These are phyloP conservation scores for Neodiprion pinetum DNA, from an alignment of 1,140 invertebrate genomes.

Conservation along the genomic window DNA sequence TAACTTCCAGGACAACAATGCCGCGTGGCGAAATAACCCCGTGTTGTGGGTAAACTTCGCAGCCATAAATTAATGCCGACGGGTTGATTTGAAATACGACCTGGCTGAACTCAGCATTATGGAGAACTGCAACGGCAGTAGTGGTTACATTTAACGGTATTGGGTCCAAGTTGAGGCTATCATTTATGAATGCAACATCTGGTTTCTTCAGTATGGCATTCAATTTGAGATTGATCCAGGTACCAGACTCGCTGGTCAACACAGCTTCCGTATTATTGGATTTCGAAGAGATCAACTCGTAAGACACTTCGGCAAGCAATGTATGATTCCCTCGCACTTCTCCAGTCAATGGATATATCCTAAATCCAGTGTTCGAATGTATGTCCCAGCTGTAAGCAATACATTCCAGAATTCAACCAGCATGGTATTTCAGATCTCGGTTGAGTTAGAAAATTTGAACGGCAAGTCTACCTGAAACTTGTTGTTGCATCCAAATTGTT, in stretches of 20 bases:
- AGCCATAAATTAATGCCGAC: slow-evolving; percentile 25
- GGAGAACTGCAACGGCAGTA: slow-evolving; percentile 24
- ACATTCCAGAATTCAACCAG: not conserved
- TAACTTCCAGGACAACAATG: slow-evolving; percentile 24
- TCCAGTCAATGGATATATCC: slow-evolving; percentile 34
- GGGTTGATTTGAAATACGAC: slow-evolving; percentile 32
- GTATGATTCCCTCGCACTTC: slow-evolving; percentile 29
- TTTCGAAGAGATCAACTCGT: slow-evolving; percentile 21
- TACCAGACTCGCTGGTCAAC: slow-evolving; percentile 28
- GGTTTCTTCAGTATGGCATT: slow-evolving; percentile 5
- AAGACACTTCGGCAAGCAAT: slow-evolving; percentile 25
- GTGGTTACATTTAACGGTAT: slow-evolving; percentile 37
- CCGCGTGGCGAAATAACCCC: slow-evolving; percentile 39
- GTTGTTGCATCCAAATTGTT: slow-evolving; percentile 31
- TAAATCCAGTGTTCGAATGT: slow-evolving; percentile 26
- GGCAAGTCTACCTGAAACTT: slow-evolving; percentile 25
- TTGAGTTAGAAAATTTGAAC: slow-evolving; percentile 22
- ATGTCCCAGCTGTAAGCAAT: slow-evolving; percentile 35
- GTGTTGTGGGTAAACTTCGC: slow-evolving; percentile 27
- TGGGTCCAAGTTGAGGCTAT: slow-evolving; percentile 27
- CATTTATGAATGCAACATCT: slow-evolving; percentile 23
- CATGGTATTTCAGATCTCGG: slow-evolving; percentile 20
- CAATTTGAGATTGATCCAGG: slow-evolving; percentile 19
- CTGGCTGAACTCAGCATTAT: slow-evolving; percentile 30
- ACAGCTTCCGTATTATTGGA: slow-evolving; percentile 18